phyloP scores from a whole-genome alignment of 2,888 invertebrate genomes.

The Acrobasis repandana region DNA sequence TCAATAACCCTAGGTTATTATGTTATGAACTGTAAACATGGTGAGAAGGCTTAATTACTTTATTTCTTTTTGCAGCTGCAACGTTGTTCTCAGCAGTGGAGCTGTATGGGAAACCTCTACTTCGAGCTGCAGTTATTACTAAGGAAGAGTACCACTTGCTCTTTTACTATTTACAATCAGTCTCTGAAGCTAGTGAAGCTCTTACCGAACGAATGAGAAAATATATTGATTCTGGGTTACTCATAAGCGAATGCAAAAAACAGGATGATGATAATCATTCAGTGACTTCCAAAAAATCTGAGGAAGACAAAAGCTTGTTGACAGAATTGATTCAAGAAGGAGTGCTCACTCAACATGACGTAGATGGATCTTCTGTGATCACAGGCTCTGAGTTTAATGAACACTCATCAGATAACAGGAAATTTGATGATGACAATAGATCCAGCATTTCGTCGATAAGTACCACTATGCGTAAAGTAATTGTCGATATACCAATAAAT shows the following conservation, averaged over 20 bases:
- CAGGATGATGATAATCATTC: slow-evolving; percentile 45
- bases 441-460: slow-evolving; percentile 62
- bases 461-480: slow-evolving; percentile 63
- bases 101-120: slow-evolving; percentile 84
- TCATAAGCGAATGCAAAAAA: slow-evolving; percentile 54
- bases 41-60: not conserved
- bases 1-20: slow-evolving; percentile 18
- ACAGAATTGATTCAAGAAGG: slow-evolving; percentile 76
- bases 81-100: slow-evolving; percentile 84
- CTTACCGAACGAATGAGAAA: slow-evolving; percentile 76
- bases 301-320: slow-evolving; percentile 68
- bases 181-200: slow-evolving; percentile 76
- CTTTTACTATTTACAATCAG: slow-evolving; percentile 78
- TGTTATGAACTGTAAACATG: slow-evolving; percentile 8
- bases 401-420: slow-evolving; percentile 49
- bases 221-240: slow-evolving; percentile 76
- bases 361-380: slow-evolving; percentile 68
- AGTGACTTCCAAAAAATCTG: slow-evolving; percentile 46
- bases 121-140: slow-evolving; percentile 75
- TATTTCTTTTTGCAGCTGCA: slow-evolving; percentile 71
- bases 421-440: slow-evolving; percentile 62
- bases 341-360: slow-evolving; percentile 69
- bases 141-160: slow-evolving; percentile 80
- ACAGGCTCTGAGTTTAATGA: slow-evolving; percentile 64
- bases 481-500: slow-evolving; percentile 70